These are phyloP conservation scores for Oncorhynchus masou DNA, from an alignment of 2,113 vertebrate species.

Conservation along the genomic window DNA sequence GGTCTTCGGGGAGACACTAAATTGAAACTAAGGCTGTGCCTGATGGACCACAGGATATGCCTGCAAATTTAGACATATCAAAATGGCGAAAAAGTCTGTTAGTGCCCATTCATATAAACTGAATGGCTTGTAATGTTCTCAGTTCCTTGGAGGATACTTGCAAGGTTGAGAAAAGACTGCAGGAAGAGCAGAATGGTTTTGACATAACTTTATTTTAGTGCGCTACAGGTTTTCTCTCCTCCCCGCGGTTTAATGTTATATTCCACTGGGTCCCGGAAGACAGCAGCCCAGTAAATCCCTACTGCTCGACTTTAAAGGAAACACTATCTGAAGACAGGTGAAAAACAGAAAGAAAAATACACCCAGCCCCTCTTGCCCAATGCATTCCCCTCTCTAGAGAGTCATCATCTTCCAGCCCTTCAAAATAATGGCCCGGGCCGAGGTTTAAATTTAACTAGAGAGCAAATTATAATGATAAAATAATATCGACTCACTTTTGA, in stretches of 20 bases:
- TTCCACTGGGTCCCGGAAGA: constrained; percentile 84
- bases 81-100: constrained; percentile 98
- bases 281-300: constrained; percentile 89
- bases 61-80: constrained; percentile 92
- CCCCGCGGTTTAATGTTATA: constrained; percentile 90
- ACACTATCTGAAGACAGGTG: constrained; percentile 95
- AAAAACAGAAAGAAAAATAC: constrained; percentile 80
- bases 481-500: constrained; percentile 48
- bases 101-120: constrained; percentile 96
- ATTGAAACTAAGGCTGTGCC: constrained; percentile 99
- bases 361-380: constrained; percentile 44
- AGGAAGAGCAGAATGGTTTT: constrained; percentile 97
- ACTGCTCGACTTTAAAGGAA: constrained; percentile 85
- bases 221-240: constrained; percentile 83
- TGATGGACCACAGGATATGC: constrained; percentile 96
- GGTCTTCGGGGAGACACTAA: constrained; percentile 90
- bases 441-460: constrained; percentile 65
- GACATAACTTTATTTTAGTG: constrained; percentile 96
- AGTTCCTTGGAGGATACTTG: constrained; percentile 81
- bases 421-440: constrained; percentile 51
- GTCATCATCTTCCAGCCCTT: constrained; percentile 49
- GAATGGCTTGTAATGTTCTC: constrained; percentile 93
- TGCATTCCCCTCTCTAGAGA: constrained; percentile 47
- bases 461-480: constrained; percentile 64
- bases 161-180: constrained; percentile 83